phyloP scores from a whole-genome alignment of 2,888 invertebrate species.

The Dysmachus trigonus region DNA sequence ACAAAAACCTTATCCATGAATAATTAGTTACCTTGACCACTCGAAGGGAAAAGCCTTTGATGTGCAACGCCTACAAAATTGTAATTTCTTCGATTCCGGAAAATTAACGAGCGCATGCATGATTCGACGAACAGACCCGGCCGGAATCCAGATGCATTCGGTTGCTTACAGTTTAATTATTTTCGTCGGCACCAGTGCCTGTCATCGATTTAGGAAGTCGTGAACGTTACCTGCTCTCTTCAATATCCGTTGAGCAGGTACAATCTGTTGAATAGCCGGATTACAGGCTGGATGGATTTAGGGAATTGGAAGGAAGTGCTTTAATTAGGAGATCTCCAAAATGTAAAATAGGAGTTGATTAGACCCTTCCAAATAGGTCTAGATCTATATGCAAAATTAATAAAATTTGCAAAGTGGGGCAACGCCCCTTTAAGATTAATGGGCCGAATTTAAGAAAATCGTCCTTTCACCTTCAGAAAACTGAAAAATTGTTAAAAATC shows the following conservation, averaged over 20 bases:
- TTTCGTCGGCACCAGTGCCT: neutral
- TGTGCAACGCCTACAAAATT: neutral
- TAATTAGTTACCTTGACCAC: neutral
- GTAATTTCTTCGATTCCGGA: neutral
- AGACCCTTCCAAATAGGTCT: no score
- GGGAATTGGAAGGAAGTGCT: neutral
- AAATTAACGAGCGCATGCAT: neutral
- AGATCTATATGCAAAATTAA: no score
- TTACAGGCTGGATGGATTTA: neutral
- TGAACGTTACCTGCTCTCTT: neutral
- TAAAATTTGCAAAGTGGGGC: no score
- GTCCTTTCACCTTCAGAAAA: no score
- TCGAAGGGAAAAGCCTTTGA: neutral
- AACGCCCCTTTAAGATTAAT: no score
- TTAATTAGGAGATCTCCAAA: neutral
- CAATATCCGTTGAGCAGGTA: neutral
- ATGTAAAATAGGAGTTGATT: no score
- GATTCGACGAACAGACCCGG: neutral
- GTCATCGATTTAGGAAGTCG: neutral
- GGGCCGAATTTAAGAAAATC: no score
- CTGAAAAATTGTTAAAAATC: no score
- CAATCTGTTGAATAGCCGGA: neutral
- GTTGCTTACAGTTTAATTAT: neutral
- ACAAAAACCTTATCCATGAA: neutral
- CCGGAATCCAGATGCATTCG: neutral